Percentiles rank a stretch among this genome's conserved stretches.
phyloP scores from a whole-genome alignment of 2,113 vertebrate species.

The Saccopteryx bilineata region DNA sequence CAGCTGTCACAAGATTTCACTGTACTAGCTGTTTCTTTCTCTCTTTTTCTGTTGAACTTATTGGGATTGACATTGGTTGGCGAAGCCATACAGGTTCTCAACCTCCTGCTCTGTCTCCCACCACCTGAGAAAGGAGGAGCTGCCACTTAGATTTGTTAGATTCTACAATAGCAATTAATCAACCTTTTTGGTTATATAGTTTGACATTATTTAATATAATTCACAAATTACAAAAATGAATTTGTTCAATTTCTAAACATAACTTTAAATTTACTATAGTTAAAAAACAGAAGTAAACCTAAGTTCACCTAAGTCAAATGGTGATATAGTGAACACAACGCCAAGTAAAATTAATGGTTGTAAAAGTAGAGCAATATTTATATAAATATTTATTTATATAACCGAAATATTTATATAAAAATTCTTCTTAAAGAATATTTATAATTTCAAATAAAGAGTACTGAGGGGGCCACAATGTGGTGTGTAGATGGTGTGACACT shows the following conservation, averaged over 20 bases:
- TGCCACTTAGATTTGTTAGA: not conserved
- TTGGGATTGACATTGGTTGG: too few relatives aligned
- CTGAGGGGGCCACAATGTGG: not conserved
- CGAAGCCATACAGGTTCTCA: not conserved
- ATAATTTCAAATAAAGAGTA: slow-evolving; percentile 42
- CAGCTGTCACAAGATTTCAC: not conserved
- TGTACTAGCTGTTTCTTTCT: not conserved
- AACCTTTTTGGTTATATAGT: not conserved
- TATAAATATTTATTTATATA: not conserved
- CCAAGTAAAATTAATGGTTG: slow-evolving; percentile 18
- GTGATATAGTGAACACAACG: not conserved
- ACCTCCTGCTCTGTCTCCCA: not conserved
- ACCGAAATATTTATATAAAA: slow-evolving; percentile 32
- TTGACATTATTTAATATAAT: slow-evolving; percentile 31
- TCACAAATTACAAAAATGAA: slow-evolving; percentile 18
- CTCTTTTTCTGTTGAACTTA: not conserved
- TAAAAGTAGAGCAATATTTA: not conserved
- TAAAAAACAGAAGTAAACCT: slow-evolving; percentile 42
- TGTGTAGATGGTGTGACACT: too few relatives aligned
- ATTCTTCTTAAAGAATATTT: not conserved
- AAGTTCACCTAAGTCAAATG: slow-evolving; percentile 55
- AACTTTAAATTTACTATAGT: not conserved
- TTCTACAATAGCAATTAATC: not conserved
- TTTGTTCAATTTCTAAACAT: slow-evolving; percentile 53
- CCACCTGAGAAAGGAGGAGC: not conserved